These are phyloP conservation scores for Drosophila paranaensis DNA, from an alignment of 2,888 invertebrate species.

Conservation along the genomic window DNA sequence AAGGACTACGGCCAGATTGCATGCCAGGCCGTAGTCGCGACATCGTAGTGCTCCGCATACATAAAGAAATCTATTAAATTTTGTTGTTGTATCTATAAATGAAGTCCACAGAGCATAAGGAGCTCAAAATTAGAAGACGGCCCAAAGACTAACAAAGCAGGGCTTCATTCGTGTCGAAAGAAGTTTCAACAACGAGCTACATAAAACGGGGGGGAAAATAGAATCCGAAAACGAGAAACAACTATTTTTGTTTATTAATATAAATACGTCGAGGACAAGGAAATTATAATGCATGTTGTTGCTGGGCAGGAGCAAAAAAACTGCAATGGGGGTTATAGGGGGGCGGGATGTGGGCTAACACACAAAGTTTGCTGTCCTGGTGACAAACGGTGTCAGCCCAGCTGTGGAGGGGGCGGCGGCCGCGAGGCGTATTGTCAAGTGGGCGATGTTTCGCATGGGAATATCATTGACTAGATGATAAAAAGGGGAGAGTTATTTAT, in stretches of 20 bases:
- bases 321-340: neutral
- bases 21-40: constrained; percentile 57
- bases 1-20: constrained; percentile 46
- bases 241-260: constrained; percentile 74
- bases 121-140: constrained; percentile 58
- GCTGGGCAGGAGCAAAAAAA: constrained; percentile 21
- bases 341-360: neutral
- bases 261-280: constrained; percentile 69
- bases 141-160: constrained; percentile 12
- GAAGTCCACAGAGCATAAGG: constrained; percentile 58
- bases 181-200: constrained; percentile 67
- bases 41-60: constrained; percentile 33
- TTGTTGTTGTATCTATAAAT: constrained; percentile 42
- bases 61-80: constrained; percentile 44
- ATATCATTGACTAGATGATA: constrained; percentile 57
- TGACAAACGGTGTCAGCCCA: constrained; percentile 82
- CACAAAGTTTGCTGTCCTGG: constrained; percentile 69
- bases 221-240: constrained; percentile 20
- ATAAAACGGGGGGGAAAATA: constrained; percentile 15
- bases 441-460: constrained; percentile 53
- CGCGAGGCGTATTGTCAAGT: constrained; percentile 45
- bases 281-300: constrained; percentile 65
- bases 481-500: constrained; percentile 68
- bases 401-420: neutral
- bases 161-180: constrained; percentile 67